Evolutionary conservation across 2,113 vertebrate genomes (phyloP), one percentile per base, ranked within the genome.

Genomic region (Bungarus multicinctus): DNA sequence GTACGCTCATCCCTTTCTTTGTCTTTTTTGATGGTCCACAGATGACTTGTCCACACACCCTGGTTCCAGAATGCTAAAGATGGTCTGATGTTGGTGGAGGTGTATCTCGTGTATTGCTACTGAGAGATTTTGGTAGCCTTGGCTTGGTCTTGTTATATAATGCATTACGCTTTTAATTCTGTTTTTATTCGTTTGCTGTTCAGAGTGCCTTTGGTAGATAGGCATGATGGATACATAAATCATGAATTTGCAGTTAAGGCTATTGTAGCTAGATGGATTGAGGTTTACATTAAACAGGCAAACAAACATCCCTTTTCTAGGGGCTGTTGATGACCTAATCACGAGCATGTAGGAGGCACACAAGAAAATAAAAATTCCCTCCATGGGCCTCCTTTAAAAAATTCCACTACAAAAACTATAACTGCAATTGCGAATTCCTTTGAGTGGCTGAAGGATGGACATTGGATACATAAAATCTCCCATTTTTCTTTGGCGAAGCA

Each of bases 381-480:
- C n/a, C 69, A 6, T 1, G 14, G 16, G 6, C 34, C 16, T 81
- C 39, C 45, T 58, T 88, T 60, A 64, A 85, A 85, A 85, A 93
- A 85, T 5, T 39, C 12, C 50, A 43, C 23, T 25, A 16, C 2
- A 18, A 18, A 94, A 91, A 90, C 0, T 81, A 1, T 0, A 0
- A 91, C 90, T 90, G 47, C 50, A 52, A 30, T 47, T 52, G 43
- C 43, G 12, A 22, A 9, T 43, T 43, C n/a, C 16, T 87, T 50
- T 88, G 43, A 27, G n/a, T 39, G n/a, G 43, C 2, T 81, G 74
- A 39, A 81, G 18, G 74, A 6, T 74, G 16, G 69, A 23, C 16
- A 25, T 43, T 3, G 2, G n/a, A 0, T 2, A 91, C 64, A 4
- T 27, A 54, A 85, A 0, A 0, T 57, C 50, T 0, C 0, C 4